Evolutionary conservation across 2,888 invertebrate genomes (phyloP), one percentile per base, ranked within the genome.

Genomic region (Chrysolina haemoptera): DNA sequence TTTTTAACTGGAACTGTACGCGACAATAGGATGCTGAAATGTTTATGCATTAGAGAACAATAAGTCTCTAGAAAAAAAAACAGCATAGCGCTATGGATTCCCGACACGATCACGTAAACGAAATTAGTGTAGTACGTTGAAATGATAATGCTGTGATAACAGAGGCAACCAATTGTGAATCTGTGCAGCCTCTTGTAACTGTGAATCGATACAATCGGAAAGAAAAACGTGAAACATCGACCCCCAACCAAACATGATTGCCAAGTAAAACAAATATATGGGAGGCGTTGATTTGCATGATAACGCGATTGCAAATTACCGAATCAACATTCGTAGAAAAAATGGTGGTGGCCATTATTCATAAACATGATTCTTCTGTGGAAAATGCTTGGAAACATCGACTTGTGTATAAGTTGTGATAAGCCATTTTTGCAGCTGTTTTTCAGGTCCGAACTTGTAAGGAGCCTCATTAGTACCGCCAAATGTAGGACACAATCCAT

Each of bases 1-100:
- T n/a, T n/a, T n/a, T n/a, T n/a, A n/a, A n/a, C n/a, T n/a, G 76
- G 70, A 18, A 76, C 71, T 4, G 62, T 74, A 9, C 41, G 74
- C 20, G 74, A 76, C 59, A 43, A 43, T 12, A 1, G 71, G 12
- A 65, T 43, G n/a, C 11, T 46, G 14, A 43, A 14, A 11, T 46
- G 46, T 14, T 18, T n/a, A n/a, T n/a, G n/a, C 43, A 3, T 35
- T 62, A 62, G 62, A 62, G 35, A 43, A 43, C 8, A 43, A 43
- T 4, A 43, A 43, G 12, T 11, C 43, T 6, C n/a, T n/a, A n/a
- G n/a, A 12, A 9, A 6, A 43, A 43, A 27, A 12, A 62, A 22
- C 43, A 11, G 43, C 43, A 1, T 43, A 9, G 74, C 3, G 20
- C 68, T 8, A 71, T 50, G 55, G 74, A 71, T 16, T 71, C 20